These are phyloP conservation scores for Lepidothrix coronata DNA, from an alignment of 2,113 vertebrate species.

Conservation along the genomic window DNA sequence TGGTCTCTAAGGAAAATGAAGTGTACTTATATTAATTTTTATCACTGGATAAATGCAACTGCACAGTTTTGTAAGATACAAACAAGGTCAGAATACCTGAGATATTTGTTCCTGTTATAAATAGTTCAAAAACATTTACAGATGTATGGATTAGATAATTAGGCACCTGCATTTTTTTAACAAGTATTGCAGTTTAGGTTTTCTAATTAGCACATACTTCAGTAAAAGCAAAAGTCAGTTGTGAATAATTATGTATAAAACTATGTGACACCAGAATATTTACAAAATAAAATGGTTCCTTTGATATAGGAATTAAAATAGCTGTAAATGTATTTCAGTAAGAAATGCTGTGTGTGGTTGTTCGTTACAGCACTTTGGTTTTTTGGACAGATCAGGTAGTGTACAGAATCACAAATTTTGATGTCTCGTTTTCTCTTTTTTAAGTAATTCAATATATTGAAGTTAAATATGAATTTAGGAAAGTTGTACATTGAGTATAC, in stretches of 20 bases:
- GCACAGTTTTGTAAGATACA: not conserved
- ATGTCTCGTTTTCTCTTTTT: not conserved
- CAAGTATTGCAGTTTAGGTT: slow-evolving; percentile 8
- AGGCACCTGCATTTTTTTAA: not conserved
- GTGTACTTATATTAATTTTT: not conserved
- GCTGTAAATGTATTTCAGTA: not conserved
- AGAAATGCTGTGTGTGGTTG: not conserved
- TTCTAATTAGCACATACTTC: slow-evolving; percentile 53
- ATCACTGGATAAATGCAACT: not conserved
- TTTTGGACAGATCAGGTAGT: not conserved
- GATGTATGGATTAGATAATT: slow-evolving; percentile 36
- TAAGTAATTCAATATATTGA: not conserved
- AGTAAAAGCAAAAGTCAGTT: slow-evolving; percentile 7
- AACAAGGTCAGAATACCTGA: not conserved
- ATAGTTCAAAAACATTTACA: not conserved
- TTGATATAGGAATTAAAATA: slow-evolving; percentile 19
- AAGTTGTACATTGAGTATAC: not conserved
- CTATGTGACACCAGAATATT: not conserved
- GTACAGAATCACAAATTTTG: not conserved
- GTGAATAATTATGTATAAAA: not conserved
- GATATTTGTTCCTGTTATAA: not conserved
- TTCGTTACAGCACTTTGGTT: not conserved
- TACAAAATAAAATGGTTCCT: not conserved
- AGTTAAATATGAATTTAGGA: not conserved
- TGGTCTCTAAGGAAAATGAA: not conserved